phyloP scores from a whole-genome alignment of 1,140 invertebrate species.

The Pseudoatta argentina region DNA sequence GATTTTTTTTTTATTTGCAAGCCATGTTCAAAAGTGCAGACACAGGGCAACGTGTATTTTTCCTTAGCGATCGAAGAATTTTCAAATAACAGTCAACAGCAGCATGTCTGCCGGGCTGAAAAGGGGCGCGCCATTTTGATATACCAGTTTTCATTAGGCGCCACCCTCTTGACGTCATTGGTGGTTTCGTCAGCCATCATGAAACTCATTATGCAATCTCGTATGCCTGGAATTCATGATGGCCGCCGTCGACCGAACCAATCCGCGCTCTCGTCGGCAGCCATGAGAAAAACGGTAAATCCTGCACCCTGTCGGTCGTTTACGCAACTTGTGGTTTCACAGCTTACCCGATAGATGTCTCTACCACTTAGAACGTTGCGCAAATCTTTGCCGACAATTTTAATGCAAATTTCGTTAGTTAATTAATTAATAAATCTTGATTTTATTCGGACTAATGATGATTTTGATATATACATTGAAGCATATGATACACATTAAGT shows the following conservation, averaged over 20 bases:
- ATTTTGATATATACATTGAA: neutral
- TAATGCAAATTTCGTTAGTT: neutral
- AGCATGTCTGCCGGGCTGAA: constrained; percentile 43
- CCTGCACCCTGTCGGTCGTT: constrained; percentile 80
- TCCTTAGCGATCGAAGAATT: constrained; percentile 27
- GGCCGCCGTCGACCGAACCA: constrained; percentile 81
- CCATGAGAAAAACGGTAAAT: constrained; percentile 79
- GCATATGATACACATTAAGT: neutral
- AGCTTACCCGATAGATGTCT: constrained; percentile 79
- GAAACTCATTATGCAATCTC: constrained; percentile 81
- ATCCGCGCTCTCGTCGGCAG: constrained; percentile 77
- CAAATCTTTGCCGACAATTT: constrained; percentile 5
- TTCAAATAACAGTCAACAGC: constrained; percentile 19
- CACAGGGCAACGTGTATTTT: neutral
- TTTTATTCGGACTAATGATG: neutral
- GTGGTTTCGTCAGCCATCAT: constrained; percentile 82
- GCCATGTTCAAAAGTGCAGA: neutral
- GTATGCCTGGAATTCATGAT: constrained; percentile 83
- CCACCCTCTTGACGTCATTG: constrained; percentile 82
- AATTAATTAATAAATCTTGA: neutral
- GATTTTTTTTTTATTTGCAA: neutral
- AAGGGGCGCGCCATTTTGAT: constrained; percentile 74
- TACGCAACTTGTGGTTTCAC: constrained; percentile 72
- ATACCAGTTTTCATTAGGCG: constrained; percentile 50
- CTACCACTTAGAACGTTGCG: constrained; percentile 71